Conservation (phyloP, 2,888 invertebrate species). For the Biston stratarius region DNA sequence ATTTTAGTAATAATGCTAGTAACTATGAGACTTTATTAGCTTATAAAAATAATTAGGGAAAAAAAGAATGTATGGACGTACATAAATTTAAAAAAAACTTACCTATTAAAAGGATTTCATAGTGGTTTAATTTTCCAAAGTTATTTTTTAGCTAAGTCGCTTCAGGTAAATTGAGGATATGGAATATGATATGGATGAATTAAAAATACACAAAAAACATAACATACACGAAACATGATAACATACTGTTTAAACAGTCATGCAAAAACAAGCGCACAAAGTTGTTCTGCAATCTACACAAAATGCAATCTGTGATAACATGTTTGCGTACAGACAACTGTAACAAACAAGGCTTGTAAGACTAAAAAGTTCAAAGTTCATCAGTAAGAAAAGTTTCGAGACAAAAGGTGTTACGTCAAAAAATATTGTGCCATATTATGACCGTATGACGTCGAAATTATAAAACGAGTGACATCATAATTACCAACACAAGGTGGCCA, state of each 20-base stretch:
- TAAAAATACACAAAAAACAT: too few relatives aligned
- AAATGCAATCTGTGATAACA: slow-evolving; percentile 35
- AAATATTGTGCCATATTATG: slow-evolving; percentile 40
- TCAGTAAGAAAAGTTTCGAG: slow-evolving; percentile 40
- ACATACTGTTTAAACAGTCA: not conserved
- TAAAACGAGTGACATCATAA: slow-evolving; percentile 43
- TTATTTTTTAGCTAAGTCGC: too few relatives aligned
- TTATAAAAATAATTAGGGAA: too few relatives aligned
- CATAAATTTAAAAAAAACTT: too few relatives aligned
- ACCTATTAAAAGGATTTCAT: too few relatives aligned
- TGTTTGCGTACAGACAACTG: slow-evolving; percentile 60
- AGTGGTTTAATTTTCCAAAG: too few relatives aligned
- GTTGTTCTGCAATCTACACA: slow-evolving; percentile 1
- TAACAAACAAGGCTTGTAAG: slow-evolving; percentile 49
- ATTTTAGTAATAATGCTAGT: not conserved
- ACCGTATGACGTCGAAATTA: slow-evolving; percentile 45
- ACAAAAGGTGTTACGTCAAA: slow-evolving; percentile 50
- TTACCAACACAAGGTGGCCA: slow-evolving; percentile 25
- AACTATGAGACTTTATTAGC: not conserved
- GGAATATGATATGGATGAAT: too few relatives aligned
- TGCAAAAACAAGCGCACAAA: not conserved
- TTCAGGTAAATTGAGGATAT: too few relatives aligned
- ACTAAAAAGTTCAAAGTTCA: slow-evolving; percentile 49
- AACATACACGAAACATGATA: too few relatives aligned
- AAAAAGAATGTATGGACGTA: too few relatives aligned